Percentiles rank a stretch among this genome's conserved stretches.
These are phyloP conservation scores for Heterotilapia buettikoferi DNA, from an alignment of 2,113 vertebrate species.

Conservation along the genomic window DNA sequence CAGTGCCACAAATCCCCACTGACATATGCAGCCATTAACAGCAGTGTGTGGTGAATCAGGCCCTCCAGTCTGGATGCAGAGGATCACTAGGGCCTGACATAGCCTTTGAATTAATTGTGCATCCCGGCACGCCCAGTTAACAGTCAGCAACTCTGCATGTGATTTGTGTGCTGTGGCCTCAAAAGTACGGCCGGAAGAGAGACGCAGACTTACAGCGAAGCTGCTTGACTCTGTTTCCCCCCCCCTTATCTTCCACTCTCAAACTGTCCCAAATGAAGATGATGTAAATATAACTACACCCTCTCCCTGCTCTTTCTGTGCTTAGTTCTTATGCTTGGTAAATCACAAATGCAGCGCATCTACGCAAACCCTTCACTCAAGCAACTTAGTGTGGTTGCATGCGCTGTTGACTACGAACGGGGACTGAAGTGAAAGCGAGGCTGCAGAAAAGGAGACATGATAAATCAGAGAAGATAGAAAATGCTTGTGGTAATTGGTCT, in stretches of 20 bases:
- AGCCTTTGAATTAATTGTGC: slow-evolving; percentile 65
- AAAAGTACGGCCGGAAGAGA: slow-evolving; percentile 34
- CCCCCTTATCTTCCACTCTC: neutral
- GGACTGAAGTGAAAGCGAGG: neutral
- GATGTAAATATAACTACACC: slow-evolving; percentile 19
- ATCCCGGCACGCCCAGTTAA: slow-evolving; percentile 48
- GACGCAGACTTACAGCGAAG: slow-evolving; percentile 50
- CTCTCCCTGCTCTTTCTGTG: neutral
- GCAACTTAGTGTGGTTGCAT: neutral
- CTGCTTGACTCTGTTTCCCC: neutral
- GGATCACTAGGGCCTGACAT: slow-evolving; percentile 56
- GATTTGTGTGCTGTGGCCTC: slow-evolving; percentile 66
- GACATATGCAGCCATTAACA: slow-evolving; percentile 62
- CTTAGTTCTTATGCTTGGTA: neutral
- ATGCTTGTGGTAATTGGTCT: neutral
- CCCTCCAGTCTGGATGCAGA: slow-evolving; percentile 42
- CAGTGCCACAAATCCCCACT: slow-evolving; percentile 51
- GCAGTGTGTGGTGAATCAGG: slow-evolving; percentile 53
- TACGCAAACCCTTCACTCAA: neutral
- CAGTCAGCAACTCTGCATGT: slow-evolving; percentile 71
- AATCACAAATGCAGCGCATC: neutral
- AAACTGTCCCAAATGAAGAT: slow-evolving; percentile 44
- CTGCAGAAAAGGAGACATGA: neutral
- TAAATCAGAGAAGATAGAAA: slow-evolving; percentile 31
- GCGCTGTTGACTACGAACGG: neutral